Evolutionary conservation across 2,113 vertebrate species (phyloP).

Genomic region (Notarius lentiginosus): DNA sequence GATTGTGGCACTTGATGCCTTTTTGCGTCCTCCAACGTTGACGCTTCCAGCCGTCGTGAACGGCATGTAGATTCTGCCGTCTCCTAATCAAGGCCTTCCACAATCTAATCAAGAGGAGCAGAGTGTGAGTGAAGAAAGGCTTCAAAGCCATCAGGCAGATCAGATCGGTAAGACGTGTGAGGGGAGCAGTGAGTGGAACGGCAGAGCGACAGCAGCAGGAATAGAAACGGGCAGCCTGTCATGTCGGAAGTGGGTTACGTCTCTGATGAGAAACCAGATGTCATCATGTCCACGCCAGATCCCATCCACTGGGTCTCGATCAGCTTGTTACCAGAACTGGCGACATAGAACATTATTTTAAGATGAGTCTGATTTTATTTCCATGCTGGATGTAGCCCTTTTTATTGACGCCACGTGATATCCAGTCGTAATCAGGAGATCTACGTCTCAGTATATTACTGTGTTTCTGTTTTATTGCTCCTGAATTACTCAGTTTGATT

Average conservation of each 20-base stretch:
- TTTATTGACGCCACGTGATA: background rate
- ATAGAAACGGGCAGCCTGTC: slow-evolving; percentile 57
- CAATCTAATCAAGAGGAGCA: slow-evolving; percentile 12
- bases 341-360: background rate
- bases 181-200: background rate
- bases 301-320: background rate
- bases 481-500: background rate
- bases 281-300: slow-evolving; percentile 41
- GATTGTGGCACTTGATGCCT: background rate
- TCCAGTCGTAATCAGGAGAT: background rate
- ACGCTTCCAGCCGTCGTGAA: background rate
- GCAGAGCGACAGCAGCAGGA: slow-evolving; percentile 40
- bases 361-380: background rate
- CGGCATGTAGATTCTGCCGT: background rate
- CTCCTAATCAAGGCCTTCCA: background rate
- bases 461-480: background rate
- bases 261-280: slow-evolving; percentile 66
- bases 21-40: background rate
- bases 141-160: background rate
- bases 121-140: background rate
- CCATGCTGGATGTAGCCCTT: background rate
- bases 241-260: slow-evolving; percentile 61
- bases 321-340: background rate
- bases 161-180: background rate
- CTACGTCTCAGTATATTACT: background rate